Base-by-base conservation (phyloP, 2,797 vertebrate species). In the Odontamblyopus rebecca region DNA sequence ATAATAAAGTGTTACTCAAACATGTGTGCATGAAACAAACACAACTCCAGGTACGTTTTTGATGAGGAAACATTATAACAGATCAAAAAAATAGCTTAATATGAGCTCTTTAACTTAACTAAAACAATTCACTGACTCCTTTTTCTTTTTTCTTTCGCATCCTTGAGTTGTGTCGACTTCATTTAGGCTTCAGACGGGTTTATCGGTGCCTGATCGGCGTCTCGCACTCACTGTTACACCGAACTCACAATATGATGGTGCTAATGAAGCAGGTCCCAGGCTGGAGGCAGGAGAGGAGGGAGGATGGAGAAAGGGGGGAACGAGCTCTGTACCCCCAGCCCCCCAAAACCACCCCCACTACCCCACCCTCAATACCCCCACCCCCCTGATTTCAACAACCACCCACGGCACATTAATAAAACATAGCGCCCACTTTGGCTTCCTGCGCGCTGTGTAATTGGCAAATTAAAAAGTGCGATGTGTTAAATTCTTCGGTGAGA, bases 401-500 rank as follows among this genome's bases (percentile, higher is more conserved):
- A 81, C 84, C 81, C 70, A 16, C 74, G 92, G 88, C 70, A 84
- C 93, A 96, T 97, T 95, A 95, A 97, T 98, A 97, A 97, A 96
- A 95, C 96, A 97, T 98, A 94, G 87, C 86, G 91, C 88, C 87
- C 90, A 94, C 94, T 94, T 94, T 93, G 91, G 85, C 89, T 86
- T 86, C 79, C 91, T 72, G 89, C 93, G 92, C 89, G 91, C 92
- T 90, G 91, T 90, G 94, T 98, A 97, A 98, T 96, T 97, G 96
- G 95, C 96, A 96, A 95, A 97, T 98, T 97, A 98, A 95, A 96
- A 95, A 96, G 94, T 93, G 94, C 94, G 94, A 93, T 89, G 86
- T 88, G 92, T 95, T 89, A 90, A 95, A 94, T 85, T 88, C 61
- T 82, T 93, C 92, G 93, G 69, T 93, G n/a, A 91, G 95, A 96